Evolutionary conservation across 35 echinoderm and acorn worm genomes (phyloP), one percentile per base, ranked within the genome.

Genomic region (Strongylocentrotus purpuratus): DNA sequence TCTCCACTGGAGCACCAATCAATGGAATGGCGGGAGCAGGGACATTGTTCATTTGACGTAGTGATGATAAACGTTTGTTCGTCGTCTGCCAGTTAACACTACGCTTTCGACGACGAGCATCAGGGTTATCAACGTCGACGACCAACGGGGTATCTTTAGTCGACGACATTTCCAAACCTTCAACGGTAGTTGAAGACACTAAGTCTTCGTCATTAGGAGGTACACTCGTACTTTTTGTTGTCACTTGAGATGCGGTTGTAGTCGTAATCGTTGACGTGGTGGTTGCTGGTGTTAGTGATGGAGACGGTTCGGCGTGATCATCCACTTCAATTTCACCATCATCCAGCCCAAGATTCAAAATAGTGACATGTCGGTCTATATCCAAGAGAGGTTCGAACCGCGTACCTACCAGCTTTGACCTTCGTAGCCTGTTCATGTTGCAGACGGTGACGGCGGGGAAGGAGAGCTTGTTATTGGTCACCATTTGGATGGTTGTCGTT

Each of bases 371-470:
- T 3, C 96, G 95, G 59, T 98, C 96, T 8, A 97, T 45, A 32
- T 95, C 94, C 10, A 98, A 88, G 18, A 98, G 46, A 20, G 46
- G 94, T 71, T 98, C 94, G 90, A 98, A 98, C 28, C 97, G 92
- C 18, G 95, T 96, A 25, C 93, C 95, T 13, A 92, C 88, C 33
- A 98, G 31, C 47, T 92, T 35, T 0, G 98, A 98, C 20, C 95
- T 59, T 31, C 92, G 95, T 86, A 99, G 32, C 45, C 95, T 95
- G 85, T 99, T 99, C 94, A 97, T 95, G 55, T 99, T 99, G 46
- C 98, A 99, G 31, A 99, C 87, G 1, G 98, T 99, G 4, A 99
- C 95, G 4, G 98, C 97, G 4, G 98, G 98, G 88, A 99, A 99
- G 11, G 28, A 33, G 15, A 96, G 95, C 4, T 94, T 85, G 45